A percentile compares a stretch with the other conserved stretches of the same genome.
phyloP scores from a whole-genome alignment of 2,113 vertebrate genomes.

The Pseudorectes ferrugineus region DNA sequence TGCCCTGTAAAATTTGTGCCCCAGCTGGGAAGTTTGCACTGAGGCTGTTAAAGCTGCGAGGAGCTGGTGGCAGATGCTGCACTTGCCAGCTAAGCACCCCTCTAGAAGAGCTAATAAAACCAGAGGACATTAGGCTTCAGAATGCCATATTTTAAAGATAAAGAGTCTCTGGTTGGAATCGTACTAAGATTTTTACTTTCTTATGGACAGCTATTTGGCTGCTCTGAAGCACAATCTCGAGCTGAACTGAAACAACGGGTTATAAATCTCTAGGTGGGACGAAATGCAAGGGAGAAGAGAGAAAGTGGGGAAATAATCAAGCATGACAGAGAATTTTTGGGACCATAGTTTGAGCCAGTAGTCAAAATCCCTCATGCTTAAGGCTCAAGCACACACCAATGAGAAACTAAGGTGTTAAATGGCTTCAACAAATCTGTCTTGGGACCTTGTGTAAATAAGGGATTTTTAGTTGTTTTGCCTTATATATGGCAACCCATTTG shows the following conservation, averaged over 20 bases:
- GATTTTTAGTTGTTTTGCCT: not conserved
- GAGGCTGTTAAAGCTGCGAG: accelerated
- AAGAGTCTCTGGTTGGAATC: not conserved
- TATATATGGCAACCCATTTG: not conserved
- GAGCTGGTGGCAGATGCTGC: constrained; percentile 29
- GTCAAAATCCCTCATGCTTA: not conserved
- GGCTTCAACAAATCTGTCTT: not conserved
- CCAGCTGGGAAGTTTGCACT: not conserved
- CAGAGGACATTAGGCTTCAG: not conserved
- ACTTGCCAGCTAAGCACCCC: constrained; percentile 28
- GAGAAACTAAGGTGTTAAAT: not conserved
- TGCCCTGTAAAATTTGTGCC: not conserved
- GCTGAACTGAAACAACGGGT: not conserved
- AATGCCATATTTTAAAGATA: not conserved
- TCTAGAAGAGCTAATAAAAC: not conserved
- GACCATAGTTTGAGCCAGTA: not conserved
- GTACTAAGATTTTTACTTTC: not conserved
- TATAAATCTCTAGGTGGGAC: not conserved
- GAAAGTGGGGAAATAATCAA: not conserved
- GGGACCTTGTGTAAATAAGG: not conserved
- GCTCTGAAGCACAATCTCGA: not conserved
- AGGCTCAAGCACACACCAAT: not conserved
- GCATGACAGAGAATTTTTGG: not conserved
- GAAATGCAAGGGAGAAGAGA: not conserved
- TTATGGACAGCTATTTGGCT: not conserved